These are phyloP conservation scores for Vombatus ursinus DNA, from an alignment of 2,113 vertebrate species.

Conservation along the genomic window DNA sequence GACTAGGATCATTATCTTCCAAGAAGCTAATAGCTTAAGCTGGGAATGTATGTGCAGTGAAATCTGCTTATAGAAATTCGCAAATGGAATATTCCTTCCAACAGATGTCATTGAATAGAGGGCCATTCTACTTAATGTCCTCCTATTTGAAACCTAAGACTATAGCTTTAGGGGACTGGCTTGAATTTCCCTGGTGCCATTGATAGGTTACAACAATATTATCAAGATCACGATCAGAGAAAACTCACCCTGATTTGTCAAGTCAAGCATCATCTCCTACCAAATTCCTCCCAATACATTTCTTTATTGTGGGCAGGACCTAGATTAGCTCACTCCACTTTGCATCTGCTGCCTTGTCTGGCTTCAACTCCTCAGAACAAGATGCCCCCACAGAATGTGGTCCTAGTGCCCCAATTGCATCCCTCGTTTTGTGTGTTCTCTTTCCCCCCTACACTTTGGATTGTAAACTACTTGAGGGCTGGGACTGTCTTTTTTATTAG, in stretches of 20 bases:
- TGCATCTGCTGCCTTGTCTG: too few species aligned
- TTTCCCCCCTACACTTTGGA: not conserved
- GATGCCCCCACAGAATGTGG: not conserved
- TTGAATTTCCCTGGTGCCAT: not conserved
- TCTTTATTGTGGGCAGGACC: too few species aligned
- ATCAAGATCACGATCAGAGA: not conserved
- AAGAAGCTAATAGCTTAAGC: slow-evolving; percentile 8
- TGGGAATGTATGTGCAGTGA: not conserved
- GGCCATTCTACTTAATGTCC: not conserved
- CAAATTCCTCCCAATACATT: not conserved
- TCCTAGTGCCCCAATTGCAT: not conserved
- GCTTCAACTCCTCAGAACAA: not conserved
- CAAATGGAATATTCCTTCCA: not conserved
- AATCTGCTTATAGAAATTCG: not conserved
- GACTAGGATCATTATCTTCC: not conserved
- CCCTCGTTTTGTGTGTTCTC: too few species aligned
- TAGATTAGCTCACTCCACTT: too few species aligned
- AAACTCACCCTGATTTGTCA: not conserved
- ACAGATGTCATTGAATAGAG: not conserved
- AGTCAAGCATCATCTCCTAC: not conserved
- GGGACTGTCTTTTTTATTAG: not conserved
- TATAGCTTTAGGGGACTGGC: not conserved
- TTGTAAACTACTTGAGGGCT: not conserved
- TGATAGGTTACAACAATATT: not conserved
- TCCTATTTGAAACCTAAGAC: not conserved